Base-by-base conservation (phyloP, 2,113 vertebrate species). In the Cheirogaleus medius region DNA sequence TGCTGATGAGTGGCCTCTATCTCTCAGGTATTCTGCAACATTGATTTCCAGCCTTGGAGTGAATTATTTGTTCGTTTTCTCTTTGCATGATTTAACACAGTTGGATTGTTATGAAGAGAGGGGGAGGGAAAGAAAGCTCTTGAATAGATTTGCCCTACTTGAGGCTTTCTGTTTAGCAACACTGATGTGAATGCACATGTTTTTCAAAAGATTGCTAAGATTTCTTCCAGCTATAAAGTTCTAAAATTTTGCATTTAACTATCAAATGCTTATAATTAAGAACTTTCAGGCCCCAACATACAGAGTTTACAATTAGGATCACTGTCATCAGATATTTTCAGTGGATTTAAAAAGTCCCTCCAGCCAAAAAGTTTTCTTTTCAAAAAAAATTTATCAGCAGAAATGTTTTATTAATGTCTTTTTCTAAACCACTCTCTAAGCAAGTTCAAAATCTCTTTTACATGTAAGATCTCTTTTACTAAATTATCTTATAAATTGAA, bases 1-100 rank as follows among this genome's bases (percentile, higher is more conserved):
- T 89, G 76, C 73, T 98, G 98, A 98, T 98, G 97, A 98, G 63
- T 63, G 91, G 95, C 96, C 94, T 97, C 90, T 96, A 42, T 98
- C 97, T 98, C 97, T 96, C 63, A 96, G 32, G 1, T 97, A 97
- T 98, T 97, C 85, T 78, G 87, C 73, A 98, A 95, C 89, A 97
- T 89, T 98, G 92, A 97, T 68, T 88, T 98, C 42, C 95, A 95
- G 92, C 42, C 74, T 98, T 44, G 49, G 74, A 98, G 96, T 97
- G 94, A 92, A 88, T 97, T 97, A 97, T 97, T 95, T 97, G 89
- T 71, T 87, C 83, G 39, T 83, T 96, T 97, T 98, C 94, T 81
- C 93, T 92, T 95, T 95, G 81, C 63, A 5, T 82, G 97, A 77
- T 92, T 96, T 88, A 78, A 73, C 5, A 14, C 29, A 97, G 21